Base-by-base conservation (phyloP, 2,113 vertebrate species). In the Antidorcas marsupialis region DNA sequence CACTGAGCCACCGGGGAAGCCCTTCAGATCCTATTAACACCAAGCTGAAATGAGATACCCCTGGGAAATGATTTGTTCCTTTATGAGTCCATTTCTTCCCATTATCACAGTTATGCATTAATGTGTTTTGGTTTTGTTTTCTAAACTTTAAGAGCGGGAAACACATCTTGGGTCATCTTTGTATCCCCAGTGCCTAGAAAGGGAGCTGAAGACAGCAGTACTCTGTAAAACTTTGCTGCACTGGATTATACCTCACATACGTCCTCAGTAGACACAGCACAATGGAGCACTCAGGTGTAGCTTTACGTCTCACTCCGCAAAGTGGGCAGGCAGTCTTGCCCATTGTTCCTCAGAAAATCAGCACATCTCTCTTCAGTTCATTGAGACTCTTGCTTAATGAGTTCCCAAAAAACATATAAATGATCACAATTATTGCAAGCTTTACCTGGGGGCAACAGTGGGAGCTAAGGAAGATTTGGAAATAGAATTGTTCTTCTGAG, bases 71-170 rank as follows among this genome's bases (percentile, higher is more conserved):
- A 96, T 39, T 93, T 91, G n/a, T 17, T 82, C 33, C 15, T 89
- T 92, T 87, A 30, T 59, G 53, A 94, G 12, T 82, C 50, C 52
- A 57, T 71, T 92, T 96, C 17, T 92, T 74, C 55, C 50, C 47
- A 84, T 85, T 93, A 84, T 91, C 94, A 85, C 30, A 92, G 67
- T 71, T 92, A 86, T 30, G 11, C 53, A 90, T 94, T 87, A 85
- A 27, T 79, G 28, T 50, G 78, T 90, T 39, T 91, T 28, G 21
- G 25, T 78, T 89, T 85, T 78, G 30, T 25, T 86, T 97, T 60
- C 78, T 87, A 93, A 93, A 78, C 39, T 90, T 94, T 53, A 84
- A 95, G n/a, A 74, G 21, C 43, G 57, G 84, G n/a, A 97, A 92
- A 82, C 30, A 92, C n/a, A 92, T 82, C 16, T 59, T 94, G 60